Evolutionary conservation across 1,140 invertebrate species (phyloP).

Genomic region (Pogonomyrmex californicus): DNA sequence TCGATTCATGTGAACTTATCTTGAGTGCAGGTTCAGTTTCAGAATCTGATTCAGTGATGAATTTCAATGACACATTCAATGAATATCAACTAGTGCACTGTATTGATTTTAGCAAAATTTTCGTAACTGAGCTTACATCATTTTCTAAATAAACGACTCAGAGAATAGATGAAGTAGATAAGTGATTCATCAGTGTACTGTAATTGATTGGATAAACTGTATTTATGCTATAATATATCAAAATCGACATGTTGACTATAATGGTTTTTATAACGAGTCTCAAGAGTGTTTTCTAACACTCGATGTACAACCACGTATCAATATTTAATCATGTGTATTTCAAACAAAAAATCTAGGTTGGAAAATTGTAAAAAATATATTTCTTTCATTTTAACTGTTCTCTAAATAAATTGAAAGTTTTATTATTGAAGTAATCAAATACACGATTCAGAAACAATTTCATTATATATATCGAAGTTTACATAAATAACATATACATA

Average conservation of each 20-base stretch:
- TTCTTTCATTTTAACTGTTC: not conserved
- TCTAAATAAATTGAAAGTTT: not conserved
- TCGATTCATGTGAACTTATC: conserved; percentile 24
- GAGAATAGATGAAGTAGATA: conserved; percentile 13
- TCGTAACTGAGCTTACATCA: conserved; percentile 23
- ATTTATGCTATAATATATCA: conserved; percentile 31
- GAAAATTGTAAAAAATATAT: not conserved
- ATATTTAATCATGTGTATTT: not conserved
- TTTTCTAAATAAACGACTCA: conserved; percentile 12
- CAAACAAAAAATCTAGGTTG: no score
- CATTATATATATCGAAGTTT: not conserved
- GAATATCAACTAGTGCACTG: conserved; percentile 3
- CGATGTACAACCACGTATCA: not conserved
- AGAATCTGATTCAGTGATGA: conserved; percentile 28
- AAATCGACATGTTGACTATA: conserved; percentile 52
- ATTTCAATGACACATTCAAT: conserved; percentile 43
- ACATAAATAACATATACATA: no score
- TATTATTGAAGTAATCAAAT: not conserved
- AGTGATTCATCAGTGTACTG: conserved; percentile 38
- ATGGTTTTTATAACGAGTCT: conserved; percentile 16
- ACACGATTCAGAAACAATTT: not conserved
- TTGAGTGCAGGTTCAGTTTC: conserved; percentile 5
- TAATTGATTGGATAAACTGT: conserved; percentile 12
- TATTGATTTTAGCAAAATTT: conserved; percentile 47
- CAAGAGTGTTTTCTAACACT: not conserved